Evolutionary conservation across 1,140 invertebrate genomes (phyloP).

Genomic region (Uloborus diversus): DNA sequence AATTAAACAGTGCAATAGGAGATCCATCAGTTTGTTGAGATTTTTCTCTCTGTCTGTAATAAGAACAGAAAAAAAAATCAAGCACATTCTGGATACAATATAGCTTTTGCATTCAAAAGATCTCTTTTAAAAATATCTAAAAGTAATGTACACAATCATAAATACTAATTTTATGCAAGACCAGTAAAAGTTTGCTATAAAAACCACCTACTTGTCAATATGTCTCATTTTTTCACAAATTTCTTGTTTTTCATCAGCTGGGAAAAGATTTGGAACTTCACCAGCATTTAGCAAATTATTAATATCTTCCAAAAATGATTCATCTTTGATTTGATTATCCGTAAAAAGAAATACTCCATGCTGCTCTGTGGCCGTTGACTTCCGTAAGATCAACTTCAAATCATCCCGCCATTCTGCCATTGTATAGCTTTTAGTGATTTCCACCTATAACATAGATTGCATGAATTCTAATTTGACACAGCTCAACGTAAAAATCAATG

Average conservation of each 20-base stretch:
- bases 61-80: conserved; percentile 1
- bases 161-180: not conserved
- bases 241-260: conserved; percentile 87
- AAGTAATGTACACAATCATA: not conserved
- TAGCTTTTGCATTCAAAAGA: not conserved
- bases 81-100: not conserved
- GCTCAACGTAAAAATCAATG: too few relatives aligned
- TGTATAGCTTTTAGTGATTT: conserved; percentile 88
- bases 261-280: conserved; percentile 92
- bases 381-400: conserved; percentile 81
- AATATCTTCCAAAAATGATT: conserved; percentile 92
- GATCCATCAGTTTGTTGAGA: conserved; percentile 84
- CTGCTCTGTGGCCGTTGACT: conserved; percentile 80
- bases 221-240: conserved; percentile 93
- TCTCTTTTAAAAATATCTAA: not conserved
- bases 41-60: conserved; percentile 66
- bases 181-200: not conserved
- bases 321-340: conserved; percentile 90
- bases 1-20: conserved; percentile 87
- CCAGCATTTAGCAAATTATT: conserved; percentile 94
- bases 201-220: conserved; percentile 78
- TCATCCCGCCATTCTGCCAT: conserved; percentile 90
- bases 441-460: conserved; percentile 84
- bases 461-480: too few relatives aligned
- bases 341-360: conserved; percentile 92